Percentiles rank a stretch among this genome's conserved stretches.
Conservation (phyloP, 2,888 invertebrate species). For the Conchocele bisecta region DNA sequence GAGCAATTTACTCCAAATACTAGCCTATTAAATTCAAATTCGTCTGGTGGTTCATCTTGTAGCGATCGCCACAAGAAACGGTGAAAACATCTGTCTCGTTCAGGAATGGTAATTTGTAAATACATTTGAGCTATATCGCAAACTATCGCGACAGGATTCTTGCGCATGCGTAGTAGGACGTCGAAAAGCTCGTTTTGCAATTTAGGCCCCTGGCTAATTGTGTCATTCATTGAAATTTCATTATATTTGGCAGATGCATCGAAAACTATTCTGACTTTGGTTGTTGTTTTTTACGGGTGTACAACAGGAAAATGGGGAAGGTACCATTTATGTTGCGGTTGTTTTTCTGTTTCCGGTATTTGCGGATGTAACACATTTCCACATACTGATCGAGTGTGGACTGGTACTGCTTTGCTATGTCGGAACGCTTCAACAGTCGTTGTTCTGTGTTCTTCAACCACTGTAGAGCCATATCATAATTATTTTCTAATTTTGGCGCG, state of each 20-base stretch:
- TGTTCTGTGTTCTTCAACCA: constrained; percentile 26
- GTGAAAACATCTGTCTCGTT: constrained; percentile 20
- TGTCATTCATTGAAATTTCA: constrained; percentile 41
- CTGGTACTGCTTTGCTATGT: neutral
- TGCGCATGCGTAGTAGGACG: constrained; percentile 49
- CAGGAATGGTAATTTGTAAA: constrained; percentile 12
- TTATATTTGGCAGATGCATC: constrained; percentile 47
- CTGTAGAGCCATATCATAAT: constrained; percentile 31
- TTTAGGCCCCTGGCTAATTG: constrained; percentile 54
- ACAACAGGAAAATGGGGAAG: constrained; percentile 56
- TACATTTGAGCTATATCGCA: constrained; percentile 57
- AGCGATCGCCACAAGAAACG: constrained; percentile 38
- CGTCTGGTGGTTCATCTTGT: constrained; percentile 9
- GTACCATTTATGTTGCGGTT: too few relatives aligned
- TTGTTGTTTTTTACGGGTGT: constrained; percentile 31
- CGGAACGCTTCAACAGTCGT: neutral
- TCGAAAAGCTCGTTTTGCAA: constrained; percentile 54
- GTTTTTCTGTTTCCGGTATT: too few relatives aligned
- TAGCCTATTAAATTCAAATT: constrained; percentile 44
- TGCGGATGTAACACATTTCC: constrained; percentile 12
- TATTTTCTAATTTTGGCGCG: constrained; percentile 7
- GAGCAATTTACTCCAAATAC: constrained; percentile 61
- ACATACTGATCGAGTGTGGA: constrained; percentile 4
- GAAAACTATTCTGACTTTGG: constrained; percentile 55
- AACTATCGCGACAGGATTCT: constrained; percentile 29